phyloP scores from a whole-genome alignment of 53 echinoderm and acorn worm genomes.

The Arbacia lixula region DNA sequence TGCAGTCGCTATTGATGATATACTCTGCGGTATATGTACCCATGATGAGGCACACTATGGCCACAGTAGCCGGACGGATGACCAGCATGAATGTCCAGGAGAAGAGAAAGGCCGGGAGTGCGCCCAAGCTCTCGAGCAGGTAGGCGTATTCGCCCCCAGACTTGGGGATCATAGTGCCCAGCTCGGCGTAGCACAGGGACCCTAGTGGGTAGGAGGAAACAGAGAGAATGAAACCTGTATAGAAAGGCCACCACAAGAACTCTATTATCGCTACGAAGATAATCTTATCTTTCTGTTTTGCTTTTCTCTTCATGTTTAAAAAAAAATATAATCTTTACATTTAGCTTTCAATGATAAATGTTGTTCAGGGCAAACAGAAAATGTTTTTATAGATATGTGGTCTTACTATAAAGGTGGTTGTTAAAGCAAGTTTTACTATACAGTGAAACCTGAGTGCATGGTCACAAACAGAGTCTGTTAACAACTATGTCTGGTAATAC shows the following conservation, averaged over 20 bases:
- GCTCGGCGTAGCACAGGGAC: constrained; percentile 76
- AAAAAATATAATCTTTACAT: not conserved
- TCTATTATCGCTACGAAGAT: too few species aligned
- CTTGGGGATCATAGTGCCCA: constrained; percentile 67
- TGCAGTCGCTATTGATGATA: constrained; percentile 32
- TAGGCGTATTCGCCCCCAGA: constrained; percentile 79
- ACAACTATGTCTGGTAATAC: too few species aligned
- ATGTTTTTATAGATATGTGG: not conserved
- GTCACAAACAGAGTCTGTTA: too few species aligned
- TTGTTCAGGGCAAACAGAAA: not conserved
- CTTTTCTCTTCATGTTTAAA: too few species aligned
- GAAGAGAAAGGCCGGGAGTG: constrained; percentile 66
- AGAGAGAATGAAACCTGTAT: too few species aligned
- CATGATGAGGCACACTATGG: constrained; percentile 70
- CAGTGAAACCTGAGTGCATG: too few species aligned
- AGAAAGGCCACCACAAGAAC: too few species aligned
- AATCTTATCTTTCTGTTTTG: too few species aligned
- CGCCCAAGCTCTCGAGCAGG: constrained; percentile 61
- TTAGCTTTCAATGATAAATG: not conserved
- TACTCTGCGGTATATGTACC: constrained; percentile 64
- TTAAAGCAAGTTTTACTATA: too few species aligned
- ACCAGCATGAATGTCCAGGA: constrained; percentile 69
- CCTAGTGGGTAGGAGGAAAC: constrained; percentile 26
- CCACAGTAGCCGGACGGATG: constrained; percentile 67
- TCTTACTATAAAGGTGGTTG: too few species aligned